Evolutionary conservation across 1,140 invertebrate species (phyloP).

Genomic region (Magallana angulata): DNA sequence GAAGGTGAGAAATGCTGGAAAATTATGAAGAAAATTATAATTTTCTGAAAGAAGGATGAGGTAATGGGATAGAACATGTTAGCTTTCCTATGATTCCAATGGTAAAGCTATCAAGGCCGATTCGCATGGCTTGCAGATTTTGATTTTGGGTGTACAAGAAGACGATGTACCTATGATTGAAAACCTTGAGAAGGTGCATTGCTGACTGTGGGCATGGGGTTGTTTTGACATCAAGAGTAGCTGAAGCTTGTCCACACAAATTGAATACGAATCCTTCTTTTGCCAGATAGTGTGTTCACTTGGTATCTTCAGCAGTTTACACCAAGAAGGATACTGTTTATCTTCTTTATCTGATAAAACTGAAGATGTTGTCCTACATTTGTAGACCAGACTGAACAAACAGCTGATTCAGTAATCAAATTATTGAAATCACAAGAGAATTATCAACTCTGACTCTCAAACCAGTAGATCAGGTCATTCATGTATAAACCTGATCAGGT

Average conservation of each 20-base stretch:
- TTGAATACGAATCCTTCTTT: neutral
- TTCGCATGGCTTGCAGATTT: neutral
- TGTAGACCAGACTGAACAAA: neutral
- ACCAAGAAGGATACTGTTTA: neutral
- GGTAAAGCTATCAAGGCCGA: neutral
- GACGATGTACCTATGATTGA: neutral
- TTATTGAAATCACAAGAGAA: constrained; percentile 14
- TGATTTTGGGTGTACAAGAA: neutral
- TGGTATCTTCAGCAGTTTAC: constrained; percentile 8
- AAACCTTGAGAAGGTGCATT: neutral
- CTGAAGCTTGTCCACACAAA: constrained; percentile 3
- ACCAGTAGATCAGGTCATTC: neutral
- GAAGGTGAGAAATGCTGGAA: constrained; percentile 4
- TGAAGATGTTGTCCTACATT: constrained; percentile 22
- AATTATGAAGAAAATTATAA: neutral
- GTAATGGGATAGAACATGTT: neutral
- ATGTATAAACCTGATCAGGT: neutral
- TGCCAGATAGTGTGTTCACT: neutral
- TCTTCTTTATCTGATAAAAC: constrained; percentile 24
- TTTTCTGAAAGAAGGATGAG: neutral
- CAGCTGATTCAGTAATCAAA: constrained; percentile 16
- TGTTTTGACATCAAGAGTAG: neutral
- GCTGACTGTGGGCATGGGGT: neutral
- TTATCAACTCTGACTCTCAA: neutral
- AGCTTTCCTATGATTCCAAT: neutral